phyloP scores from a whole-genome alignment of 2,888 invertebrate genomes.

The Dryadula phaetusa region DNA sequence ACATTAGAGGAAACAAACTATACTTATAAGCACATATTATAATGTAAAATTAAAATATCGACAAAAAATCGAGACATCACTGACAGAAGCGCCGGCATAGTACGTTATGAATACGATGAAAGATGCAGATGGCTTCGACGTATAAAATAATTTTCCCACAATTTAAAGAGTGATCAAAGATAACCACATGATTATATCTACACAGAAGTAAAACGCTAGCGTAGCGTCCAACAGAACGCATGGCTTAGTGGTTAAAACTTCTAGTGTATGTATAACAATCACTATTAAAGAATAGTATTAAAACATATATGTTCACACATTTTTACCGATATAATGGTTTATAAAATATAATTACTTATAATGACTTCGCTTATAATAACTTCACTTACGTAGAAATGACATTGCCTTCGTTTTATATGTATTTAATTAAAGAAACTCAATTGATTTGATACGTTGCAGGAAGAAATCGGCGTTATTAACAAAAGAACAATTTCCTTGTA shows the following conservation, averaged over 20 bases:
- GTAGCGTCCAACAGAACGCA: too few species aligned
- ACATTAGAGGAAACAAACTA: slow-evolving; percentile 6
- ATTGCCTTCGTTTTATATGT: slow-evolving; percentile 2
- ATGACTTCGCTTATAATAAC: not conserved
- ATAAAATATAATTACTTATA: not conserved
- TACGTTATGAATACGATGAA: not conserved
- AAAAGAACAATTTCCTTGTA: slow-evolving; percentile 30
- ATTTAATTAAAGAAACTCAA: slow-evolving; percentile 16
- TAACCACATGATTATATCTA: too few species aligned
- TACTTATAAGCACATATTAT: not conserved
- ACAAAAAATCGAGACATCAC: not conserved
- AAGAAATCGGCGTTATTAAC: slow-evolving; percentile 20
- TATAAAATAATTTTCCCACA: not conserved
- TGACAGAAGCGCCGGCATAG: not conserved
- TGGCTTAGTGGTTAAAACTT: too few species aligned
- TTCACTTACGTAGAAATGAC: slow-evolving; percentile 3
- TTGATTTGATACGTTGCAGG: slow-evolving; percentile 17
- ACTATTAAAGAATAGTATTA: too few species aligned
- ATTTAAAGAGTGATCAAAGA: not conserved
- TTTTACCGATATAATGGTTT: not conserved
- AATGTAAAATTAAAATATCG: not conserved
- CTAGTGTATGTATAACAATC: too few species aligned
- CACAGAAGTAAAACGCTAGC: too few species aligned
- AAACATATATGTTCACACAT: not conserved
- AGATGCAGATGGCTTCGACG: not conserved